Evolutionary conservation across 2,113 vertebrate species (phyloP).

Genomic region (Lota lota): DNA sequence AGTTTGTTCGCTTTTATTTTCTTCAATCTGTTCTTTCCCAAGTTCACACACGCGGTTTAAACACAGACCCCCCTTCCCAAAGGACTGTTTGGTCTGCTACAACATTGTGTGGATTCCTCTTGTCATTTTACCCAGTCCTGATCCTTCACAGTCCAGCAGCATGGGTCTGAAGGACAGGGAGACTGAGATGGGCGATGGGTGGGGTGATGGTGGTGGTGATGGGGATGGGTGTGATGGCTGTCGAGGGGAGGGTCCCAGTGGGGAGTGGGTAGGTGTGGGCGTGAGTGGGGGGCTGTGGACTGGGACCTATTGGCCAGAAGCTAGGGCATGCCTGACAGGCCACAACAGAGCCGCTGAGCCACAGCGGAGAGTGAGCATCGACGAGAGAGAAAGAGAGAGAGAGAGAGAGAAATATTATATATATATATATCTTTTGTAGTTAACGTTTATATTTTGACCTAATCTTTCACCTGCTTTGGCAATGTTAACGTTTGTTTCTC

Average conservation of each 20-base stretch:
- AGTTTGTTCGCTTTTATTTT: too few species aligned
- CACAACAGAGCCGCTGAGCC: constrained; percentile 70
- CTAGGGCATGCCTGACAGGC: constrained; percentile 72
- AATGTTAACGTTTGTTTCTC: too few species aligned
- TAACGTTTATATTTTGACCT: too few species aligned
- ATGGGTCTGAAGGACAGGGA: constrained; percentile 59
- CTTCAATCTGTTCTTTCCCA: too few species aligned
- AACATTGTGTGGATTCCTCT: constrained; percentile 45
- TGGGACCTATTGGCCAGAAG: constrained; percentile 52
- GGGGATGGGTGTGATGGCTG: background rate
- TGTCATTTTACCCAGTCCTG: constrained; percentile 64
- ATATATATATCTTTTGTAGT: too few species aligned
- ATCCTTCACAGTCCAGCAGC: constrained; percentile 62
- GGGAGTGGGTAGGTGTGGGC: constrained; percentile 48
- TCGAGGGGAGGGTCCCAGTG: constrained; percentile 20
- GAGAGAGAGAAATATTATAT: too few species aligned
- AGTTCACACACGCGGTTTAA: too few species aligned
- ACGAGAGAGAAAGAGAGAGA: constrained; percentile 12
- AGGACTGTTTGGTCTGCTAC: constrained; percentile 8
- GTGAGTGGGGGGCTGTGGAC: constrained; percentile 40
- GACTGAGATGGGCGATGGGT: constrained; percentile 46
- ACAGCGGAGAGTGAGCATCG: constrained; percentile 46
- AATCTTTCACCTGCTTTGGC: too few species aligned
- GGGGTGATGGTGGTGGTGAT: constrained; percentile 36
- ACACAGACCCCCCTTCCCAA: constrained; percentile 1